Evolutionary conservation across 2,888 invertebrate species (phyloP), one percentile per base, ranked within the genome.

Genomic region (Mayetiola destructor): DNA sequence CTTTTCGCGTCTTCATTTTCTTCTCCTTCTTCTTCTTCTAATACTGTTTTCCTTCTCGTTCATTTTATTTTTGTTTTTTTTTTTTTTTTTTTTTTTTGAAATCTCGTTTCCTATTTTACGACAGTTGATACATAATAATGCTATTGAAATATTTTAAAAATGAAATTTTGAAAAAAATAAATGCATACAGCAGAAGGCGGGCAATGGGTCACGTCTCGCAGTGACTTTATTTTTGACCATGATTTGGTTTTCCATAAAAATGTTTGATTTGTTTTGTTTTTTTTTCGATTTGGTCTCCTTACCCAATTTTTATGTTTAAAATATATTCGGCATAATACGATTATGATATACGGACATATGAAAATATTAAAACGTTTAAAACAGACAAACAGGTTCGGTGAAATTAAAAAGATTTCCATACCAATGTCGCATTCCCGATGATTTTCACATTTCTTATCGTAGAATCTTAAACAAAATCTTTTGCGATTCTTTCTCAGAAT

Each of bases 221-320:
- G 81, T 81, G 81, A 80, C 80, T 79, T 80, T 80, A 68, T 58
- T 21, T 30, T 52, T 52, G 52, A 58, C 77, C 76, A 82, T 82
- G 84, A 84, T 84, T 84, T 84, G 84, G 84, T 84, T 84, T 57
- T 84, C 82, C 84, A 84, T 79, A 80, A 77, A 23, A 48, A 23
- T 23, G 27, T 48, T 32, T 75, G 79, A 79, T 76, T 77, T 76
- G 74, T 77, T 76, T 18, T 21, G 37, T 23, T 21, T 20, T 40
- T 12, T 40, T 14, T 40, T 20, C 6, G n/a, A 10, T 37, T 53
- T 53, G 32, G 32, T 53, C 29, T 53, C 32, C 32, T 53, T 53
- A 30, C 48, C 48, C 48, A 23, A 40, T 12, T n/a, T 21, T 21
- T 42, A 39, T 23, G 42, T 42, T 3, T 12, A 18, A 27, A n/a